Percentiles rank a stretch among this genome's conserved stretches.
Conservation (phyloP, 2,888 invertebrate genomes). For the Uloborus plumipes region DNA sequence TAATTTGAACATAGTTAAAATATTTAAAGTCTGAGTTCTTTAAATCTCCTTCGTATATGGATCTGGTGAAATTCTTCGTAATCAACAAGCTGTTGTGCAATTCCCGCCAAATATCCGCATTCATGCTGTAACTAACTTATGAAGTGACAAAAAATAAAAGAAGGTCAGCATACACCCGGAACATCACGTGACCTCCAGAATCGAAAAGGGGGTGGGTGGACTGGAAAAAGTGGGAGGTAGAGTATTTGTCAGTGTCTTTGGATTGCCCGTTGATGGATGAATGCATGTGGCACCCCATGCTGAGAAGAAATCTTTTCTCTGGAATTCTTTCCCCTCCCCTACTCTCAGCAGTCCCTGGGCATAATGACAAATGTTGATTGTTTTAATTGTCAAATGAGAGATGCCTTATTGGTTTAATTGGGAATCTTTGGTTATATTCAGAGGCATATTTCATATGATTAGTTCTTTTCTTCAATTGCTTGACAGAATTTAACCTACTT, state of each 20-base stretch:
- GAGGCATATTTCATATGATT: no score
- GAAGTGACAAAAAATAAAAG: conserved; percentile 13
- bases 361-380: conserved; percentile 29
- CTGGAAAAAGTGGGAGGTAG: conserved; percentile 55
- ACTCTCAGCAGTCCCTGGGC: conserved; percentile 11
- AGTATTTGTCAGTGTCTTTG: conserved; percentile 59
- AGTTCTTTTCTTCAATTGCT: no score
- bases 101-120: no score
- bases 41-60: no score
- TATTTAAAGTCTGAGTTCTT: no score
- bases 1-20: no score
- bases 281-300: conserved; percentile 33
- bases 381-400: conserved; percentile 26
- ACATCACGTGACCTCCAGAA: conserved; percentile 42
- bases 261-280: conserved; percentile 45
- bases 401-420: no score
- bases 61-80: no score
- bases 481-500: no score
- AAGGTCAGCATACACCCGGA: conserved; percentile 46
- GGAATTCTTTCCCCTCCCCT: conserved; percentile 13
- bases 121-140: not conserved
- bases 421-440: no score
- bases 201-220: conserved; percentile 6
- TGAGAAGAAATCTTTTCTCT: conserved; percentile 14
- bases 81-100: no score